Evolutionary conservation across 2,888 invertebrate genomes (phyloP), one percentile per base, ranked within the genome.

Genomic region (Thelaira solivaga): DNA sequence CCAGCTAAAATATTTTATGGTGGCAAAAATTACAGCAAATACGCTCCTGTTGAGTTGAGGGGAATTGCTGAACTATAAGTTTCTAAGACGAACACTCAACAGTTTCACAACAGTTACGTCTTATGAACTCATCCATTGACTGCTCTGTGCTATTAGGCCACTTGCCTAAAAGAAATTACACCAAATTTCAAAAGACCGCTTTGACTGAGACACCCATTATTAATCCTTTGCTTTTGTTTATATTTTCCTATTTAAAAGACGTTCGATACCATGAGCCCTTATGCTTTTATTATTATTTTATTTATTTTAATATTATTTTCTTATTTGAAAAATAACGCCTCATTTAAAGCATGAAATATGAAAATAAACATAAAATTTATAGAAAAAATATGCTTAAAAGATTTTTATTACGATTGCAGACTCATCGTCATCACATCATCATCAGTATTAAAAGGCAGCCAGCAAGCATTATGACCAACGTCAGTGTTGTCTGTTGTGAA

Each of bases 351-450:
- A 20, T 7, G 39, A 47, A 47, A 31, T 29, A 10, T n/a, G 18
- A 39, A 29, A 26, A n/a, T 2, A 43, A 36, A 41, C 20, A 45
- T 47, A 49, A 49, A 68, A 47, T 31, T 4, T 26, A 47, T 29
- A 49, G 29, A 41, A 51, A n/a, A n/a, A n/a, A n/a, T n/a, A 65
- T 41, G 1, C 29, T 59, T 67, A 18, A 43, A 20, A 36, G 64
- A 55, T 72, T 67, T 59, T 53, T 67, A 51, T 74, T 43, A 43
- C 61, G 51, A 61, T 67, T 67, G 11, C 10, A 53, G 59, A 47
- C 64, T 29, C n/a, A n/a, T n/a, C 53, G 53, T 74, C 74, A 43
- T 61, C 51, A 61, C 36, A 67, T n/a, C n/a, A n/a, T n/a, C n/a
- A 59, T 57, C 53, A 49, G 39, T 55, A 72, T 45, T 39, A 41